Conservation (phyloP, 2,113 vertebrate genomes). For the Xenopus borealis region DNA sequence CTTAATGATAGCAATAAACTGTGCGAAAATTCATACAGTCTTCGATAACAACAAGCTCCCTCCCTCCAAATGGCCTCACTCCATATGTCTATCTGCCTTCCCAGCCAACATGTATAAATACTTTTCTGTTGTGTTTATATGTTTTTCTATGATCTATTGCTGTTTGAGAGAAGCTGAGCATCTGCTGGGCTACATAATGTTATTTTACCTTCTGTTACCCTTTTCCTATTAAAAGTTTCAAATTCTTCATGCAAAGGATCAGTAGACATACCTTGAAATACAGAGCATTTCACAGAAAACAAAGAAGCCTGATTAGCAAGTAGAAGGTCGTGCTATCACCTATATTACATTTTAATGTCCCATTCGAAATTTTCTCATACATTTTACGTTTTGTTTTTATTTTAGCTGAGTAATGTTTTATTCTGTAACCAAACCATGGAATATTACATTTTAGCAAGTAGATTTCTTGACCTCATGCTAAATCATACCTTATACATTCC, state of each 20-base stretch:
- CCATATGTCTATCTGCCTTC: constrained; percentile 28
- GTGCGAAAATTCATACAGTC: not conserved
- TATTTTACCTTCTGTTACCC: constrained; percentile 30
- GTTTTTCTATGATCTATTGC: constrained; percentile 13
- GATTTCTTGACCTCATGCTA: no score
- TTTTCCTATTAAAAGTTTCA: not conserved
- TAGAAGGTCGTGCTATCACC: not conserved
- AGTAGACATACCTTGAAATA: not conserved
- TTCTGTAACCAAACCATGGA: no score
- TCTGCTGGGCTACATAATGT: constrained; percentile 19
- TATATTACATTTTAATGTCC: no score
- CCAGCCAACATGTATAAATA: not conserved
- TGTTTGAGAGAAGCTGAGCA: constrained; percentile 19
- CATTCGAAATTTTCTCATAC: no score
- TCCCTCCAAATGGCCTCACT: constrained; percentile 19
- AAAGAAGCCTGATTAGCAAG: not conserved
- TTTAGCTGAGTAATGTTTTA: no score
- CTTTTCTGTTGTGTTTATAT: constrained; percentile 16
- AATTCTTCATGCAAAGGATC: constrained; percentile 1
- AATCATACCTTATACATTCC: no score
- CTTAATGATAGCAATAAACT: constrained; percentile 1
- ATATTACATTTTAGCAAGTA: no score
- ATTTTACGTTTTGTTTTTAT: no score
- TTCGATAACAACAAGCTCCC: constrained; percentile 6
- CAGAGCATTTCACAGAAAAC: not conserved